Evolutionary conservation across 2,113 vertebrate genomes (phyloP).

Genomic region (Micromys minutus): DNA sequence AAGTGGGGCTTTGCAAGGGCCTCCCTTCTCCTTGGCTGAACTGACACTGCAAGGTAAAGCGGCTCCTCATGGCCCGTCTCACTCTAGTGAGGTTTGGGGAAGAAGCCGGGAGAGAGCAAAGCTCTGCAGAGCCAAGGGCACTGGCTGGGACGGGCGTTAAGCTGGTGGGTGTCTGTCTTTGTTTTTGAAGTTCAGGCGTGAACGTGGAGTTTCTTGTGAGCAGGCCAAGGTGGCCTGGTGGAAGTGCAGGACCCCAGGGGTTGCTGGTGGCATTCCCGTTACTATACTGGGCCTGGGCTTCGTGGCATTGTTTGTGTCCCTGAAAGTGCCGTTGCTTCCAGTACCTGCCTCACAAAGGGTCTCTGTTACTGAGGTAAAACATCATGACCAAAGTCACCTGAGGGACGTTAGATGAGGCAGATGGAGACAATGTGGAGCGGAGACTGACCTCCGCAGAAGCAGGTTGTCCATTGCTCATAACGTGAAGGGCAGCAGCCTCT

Average conservation of each 20-base stretch:
- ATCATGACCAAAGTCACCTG: background rate
- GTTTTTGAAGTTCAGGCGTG: background rate
- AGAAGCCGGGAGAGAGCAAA: background rate
- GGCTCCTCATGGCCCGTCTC: background rate
- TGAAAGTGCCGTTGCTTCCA: too few relatives aligned
- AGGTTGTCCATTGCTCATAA: background rate
- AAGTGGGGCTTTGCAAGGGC: background rate
- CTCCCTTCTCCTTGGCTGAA: too few relatives aligned
- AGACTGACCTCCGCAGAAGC: background rate
- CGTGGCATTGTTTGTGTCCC: too few relatives aligned
- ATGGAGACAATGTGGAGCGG: background rate
- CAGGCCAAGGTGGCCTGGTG: background rate
- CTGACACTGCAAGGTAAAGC: too few relatives aligned
- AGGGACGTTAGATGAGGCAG: background rate
- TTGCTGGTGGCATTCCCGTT: too few relatives aligned
- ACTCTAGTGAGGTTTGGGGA: rapidly evolving
- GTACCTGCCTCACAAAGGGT: background rate
- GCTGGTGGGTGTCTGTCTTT: too few relatives aligned
- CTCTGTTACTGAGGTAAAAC: background rate
- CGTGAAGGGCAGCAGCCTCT: background rate
- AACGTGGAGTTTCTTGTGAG: background rate
- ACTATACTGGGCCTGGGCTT: background rate
- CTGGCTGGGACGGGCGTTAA: rapidly evolving
- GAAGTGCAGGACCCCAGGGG: too few relatives aligned
- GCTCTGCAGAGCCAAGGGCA: background rate